These are phyloP conservation scores for Tangara arthus DNA, from an alignment of 2,797 vertebrate species.

Conservation along the genomic window DNA sequence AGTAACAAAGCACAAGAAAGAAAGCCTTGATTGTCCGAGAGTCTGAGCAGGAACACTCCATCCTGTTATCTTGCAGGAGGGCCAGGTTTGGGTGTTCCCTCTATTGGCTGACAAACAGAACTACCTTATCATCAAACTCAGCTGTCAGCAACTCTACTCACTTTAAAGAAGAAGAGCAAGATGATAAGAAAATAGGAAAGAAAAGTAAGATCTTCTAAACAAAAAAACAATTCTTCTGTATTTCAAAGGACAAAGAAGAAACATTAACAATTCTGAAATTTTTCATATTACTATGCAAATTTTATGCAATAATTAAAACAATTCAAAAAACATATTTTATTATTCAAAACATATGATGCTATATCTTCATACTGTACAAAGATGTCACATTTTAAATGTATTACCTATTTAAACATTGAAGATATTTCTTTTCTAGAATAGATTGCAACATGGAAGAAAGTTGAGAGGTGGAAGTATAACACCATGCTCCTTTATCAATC, in stretches of 20 bases:
- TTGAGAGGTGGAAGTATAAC: neutral
- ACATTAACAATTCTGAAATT: neutral
- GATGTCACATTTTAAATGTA: neutral
- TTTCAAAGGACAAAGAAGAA: neutral
- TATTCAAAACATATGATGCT: neutral
- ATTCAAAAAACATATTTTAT: neutral
- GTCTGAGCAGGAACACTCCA: neutral
- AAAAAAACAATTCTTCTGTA: neutral
- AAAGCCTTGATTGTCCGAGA: neutral
- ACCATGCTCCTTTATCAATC: neutral
- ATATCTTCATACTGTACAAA: neutral
- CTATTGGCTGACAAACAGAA: neutral
- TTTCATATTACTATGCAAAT: neutral
- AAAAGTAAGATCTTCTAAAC: neutral
- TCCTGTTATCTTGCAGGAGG: neutral
- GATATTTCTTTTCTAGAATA: neutral
- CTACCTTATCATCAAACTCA: neutral
- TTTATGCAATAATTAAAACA: neutral
- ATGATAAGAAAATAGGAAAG: neutral
- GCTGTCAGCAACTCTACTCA: neutral
- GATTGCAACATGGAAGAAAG: neutral
- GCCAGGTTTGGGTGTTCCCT: neutral
- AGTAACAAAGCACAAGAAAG: slow-evolving; percentile 7
- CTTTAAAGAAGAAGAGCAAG: neutral
- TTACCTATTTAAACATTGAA: neutral